phyloP scores from a whole-genome alignment of 2,113 vertebrate species.

The Chlamydotis undulata region DNA sequence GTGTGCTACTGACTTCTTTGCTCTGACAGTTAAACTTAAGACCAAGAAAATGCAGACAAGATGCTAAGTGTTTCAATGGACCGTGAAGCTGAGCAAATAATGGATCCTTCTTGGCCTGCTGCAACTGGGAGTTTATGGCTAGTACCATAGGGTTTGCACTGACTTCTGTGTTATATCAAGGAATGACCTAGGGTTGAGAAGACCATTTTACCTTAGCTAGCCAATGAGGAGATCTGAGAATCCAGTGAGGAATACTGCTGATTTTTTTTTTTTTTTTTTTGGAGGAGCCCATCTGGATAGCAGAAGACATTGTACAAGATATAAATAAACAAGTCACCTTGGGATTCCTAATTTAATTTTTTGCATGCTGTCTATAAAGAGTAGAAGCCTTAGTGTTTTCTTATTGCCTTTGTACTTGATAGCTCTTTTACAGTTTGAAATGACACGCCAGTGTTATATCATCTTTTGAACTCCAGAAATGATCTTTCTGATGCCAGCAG shows the following conservation, averaged over 20 bases:
- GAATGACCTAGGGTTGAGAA: conserved; percentile 44
- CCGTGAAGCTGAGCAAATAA: conserved; percentile 56
- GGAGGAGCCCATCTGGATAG: not conserved
- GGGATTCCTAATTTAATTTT: conserved; percentile 20
- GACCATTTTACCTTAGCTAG: not conserved
- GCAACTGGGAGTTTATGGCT: conserved; percentile 73
- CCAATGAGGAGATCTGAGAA: not conserved
- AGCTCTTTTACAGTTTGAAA: conserved; percentile 34
- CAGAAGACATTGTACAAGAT: not conserved
- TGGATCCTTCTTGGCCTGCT: conserved; percentile 79
- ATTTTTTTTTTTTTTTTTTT: not conserved
- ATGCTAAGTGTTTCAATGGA: conserved; percentile 61
- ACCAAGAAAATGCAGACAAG: conserved; percentile 11
- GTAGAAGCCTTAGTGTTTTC: not conserved
- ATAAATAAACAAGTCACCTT: conserved; percentile 29
- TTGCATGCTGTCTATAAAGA: not conserved
- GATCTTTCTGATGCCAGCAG: conserved; percentile 20
- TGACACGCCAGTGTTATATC: not conserved
- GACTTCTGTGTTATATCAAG: conserved; percentile 81
- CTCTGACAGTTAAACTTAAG: conserved; percentile 81
- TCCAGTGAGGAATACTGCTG: not conserved
- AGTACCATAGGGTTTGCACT: conserved; percentile 75
- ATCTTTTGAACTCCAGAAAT: conserved; percentile 29
- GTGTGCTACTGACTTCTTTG: conserved; percentile 84
- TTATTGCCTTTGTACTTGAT: not conserved